Evolutionary conservation across 2,113 vertebrate species (phyloP).

Genomic region (Campylorhamphus procurvoides): DNA sequence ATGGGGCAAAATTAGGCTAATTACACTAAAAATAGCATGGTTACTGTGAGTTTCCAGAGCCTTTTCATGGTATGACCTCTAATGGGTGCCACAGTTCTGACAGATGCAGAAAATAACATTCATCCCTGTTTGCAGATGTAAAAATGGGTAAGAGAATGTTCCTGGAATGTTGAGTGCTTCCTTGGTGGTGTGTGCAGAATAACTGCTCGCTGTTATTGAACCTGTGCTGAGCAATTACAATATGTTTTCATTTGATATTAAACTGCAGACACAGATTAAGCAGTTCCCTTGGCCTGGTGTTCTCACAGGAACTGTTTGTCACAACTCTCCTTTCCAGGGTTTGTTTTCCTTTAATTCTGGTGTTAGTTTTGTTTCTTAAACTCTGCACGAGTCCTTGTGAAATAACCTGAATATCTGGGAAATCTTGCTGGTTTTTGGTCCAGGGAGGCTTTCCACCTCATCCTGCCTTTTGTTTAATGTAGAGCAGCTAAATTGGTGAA

Average conservation of each 20-base stretch:
- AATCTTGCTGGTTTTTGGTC: background rate
- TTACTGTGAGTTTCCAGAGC: background rate
- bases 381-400: background rate
- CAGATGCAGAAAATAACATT: background rate
- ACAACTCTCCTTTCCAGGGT: background rate
- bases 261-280: background rate
- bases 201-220: background rate
- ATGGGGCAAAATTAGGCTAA: background rate
- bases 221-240: background rate
- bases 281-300: background rate
- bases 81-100: background rate
- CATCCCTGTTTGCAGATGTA: background rate
- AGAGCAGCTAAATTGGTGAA: background rate
- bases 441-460: background rate
- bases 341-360: background rate
- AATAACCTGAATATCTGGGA: background rate
- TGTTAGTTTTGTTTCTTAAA: background rate
- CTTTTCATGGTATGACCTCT: background rate
- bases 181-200: background rate
- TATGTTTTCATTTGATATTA: background rate
- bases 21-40: background rate
- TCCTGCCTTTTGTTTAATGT: background rate
- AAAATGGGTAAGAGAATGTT: background rate
- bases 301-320: rapidly evolving
- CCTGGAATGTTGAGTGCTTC: background rate